Evolutionary conservation across 2,797 vertebrate species (phyloP), one percentile per base, ranked within the genome.

Genomic region (Spinus olivaceus): DNA sequence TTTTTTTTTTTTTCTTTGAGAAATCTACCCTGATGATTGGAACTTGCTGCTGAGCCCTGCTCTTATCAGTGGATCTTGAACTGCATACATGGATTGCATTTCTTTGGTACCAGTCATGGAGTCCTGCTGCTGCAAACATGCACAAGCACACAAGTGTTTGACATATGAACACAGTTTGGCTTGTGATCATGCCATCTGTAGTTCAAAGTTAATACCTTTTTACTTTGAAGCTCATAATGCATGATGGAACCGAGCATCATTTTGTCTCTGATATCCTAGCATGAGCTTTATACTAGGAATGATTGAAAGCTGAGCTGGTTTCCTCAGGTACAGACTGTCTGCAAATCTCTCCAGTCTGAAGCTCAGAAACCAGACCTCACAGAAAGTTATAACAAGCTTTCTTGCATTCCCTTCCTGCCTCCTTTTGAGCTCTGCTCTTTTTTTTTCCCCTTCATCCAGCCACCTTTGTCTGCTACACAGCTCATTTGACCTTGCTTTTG

Each of bases 121-220:
- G 73, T 65, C 59, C 32, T 6, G 6, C 63, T 92, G 47, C 61
- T 59, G 76, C 88, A 96, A 96, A 92, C 87, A 94, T 64, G 92
- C 64, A n/a, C 24, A 77, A 82, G 74, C 91, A 94, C 63, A 82
- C 74, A 96, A 87, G 64, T 13, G 22, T 95, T 86, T 63, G 78
- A 87, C 20, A 17, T 20, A 66, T 32, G 87, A 88, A 76, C 84
- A 90, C 54, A 83, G 63, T 76, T 87, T 73, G 79, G n/a, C 61
- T 46, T 50, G 39, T 82, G 53, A 81, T 91, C 87, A 83, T 92
- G 85, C 69, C 23, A 76, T 30, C 78, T 54, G 13, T 33, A 91
- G 83, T 25, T 96, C 96, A 97, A 96, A 94, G 90, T 88, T 86
- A 95, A 65, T 8, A 33, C 19, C 21, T 49, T 82, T 92, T 81